Evolutionary conservation across 2,113 vertebrate genomes (phyloP), one percentile per base, ranked within the genome.

Genomic region (Illadopsis cleaveri): DNA sequence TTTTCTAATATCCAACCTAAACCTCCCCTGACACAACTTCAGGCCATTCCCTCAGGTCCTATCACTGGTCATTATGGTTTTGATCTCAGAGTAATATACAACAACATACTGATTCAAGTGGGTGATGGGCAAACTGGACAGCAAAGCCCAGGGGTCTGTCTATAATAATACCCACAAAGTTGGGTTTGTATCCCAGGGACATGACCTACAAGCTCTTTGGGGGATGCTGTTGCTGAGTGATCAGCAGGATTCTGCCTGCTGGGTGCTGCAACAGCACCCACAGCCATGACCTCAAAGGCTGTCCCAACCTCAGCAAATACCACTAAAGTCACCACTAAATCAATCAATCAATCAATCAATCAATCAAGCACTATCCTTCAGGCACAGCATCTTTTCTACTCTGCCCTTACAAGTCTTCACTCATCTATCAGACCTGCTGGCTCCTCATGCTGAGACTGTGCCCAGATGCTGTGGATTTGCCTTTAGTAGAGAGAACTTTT

Each of bases 361-460:
- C 3, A 20, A 24, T 76, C 4, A 20, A 22, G 72, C 0, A 2
- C 13, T 28, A 10, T 12, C 54, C 12, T 66, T 44, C 4, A 0
- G 71, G 22, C 5, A 9, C 54, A 44, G 35, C 0, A 1, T 6
- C 31, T 83, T 69, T 80, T 17, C 37, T 38, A 8, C 23, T 21
- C 40, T 50, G 62, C 22, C 47, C 48, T 75, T 45, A 10, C 27
- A 48, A 60, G 28, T 3, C 45, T 48, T 50, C 24, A 16, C 7
- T 89, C 54, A 6, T 8, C 11, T 25, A 12, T 7, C 16, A 82
- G 44, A 54, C 70, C 51, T 42, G n/a, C n/a, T 35, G 72, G 12
- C n/a, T 50, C 37, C 51, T 35, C 0, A 0, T 35, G 64, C 71
- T 2, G 1, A 64, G 64, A 28, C 60, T 68, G 20, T 1, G 1